A percentile compares a stretch with the other conserved stretches of the same genome.
Conservation (phyloP, 2,888 invertebrate species). For the Oscheius sp. region DNA sequence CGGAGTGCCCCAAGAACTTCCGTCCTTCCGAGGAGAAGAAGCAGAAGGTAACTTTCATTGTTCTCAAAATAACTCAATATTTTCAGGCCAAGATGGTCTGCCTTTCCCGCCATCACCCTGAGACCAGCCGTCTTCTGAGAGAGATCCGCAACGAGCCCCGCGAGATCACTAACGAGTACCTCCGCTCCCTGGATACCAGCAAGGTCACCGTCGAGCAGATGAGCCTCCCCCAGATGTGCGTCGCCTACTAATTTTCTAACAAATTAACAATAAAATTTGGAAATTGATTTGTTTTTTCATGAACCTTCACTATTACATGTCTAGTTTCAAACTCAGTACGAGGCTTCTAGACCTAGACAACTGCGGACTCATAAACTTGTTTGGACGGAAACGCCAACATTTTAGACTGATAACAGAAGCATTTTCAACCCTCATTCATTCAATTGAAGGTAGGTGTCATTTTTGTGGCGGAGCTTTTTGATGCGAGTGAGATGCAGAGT, state of each 20-base stretch:
- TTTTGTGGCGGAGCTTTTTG: too few relatives aligned
- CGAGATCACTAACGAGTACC: conserved; percentile 18
- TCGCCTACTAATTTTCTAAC: conserved; percentile 7
- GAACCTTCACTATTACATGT: too few relatives aligned
- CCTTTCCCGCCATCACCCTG: conserved; percentile 57
- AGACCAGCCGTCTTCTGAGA: conserved; percentile 59
- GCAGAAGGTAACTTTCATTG: conserved; percentile 40
- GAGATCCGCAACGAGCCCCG: not conserved
- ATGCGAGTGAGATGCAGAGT: too few relatives aligned
- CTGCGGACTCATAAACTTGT: too few relatives aligned
- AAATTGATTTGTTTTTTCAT: too few relatives aligned
- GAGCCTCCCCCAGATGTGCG: conserved; percentile 46
- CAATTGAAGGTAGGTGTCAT: too few relatives aligned
- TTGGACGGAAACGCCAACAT: too few relatives aligned
- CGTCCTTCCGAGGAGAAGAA: conserved; percentile 29
- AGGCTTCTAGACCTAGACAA: too few relatives aligned
- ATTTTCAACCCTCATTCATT: too few relatives aligned
- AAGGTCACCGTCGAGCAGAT: conserved; percentile 43
- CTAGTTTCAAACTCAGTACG: too few relatives aligned
- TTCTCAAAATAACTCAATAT: not conserved
- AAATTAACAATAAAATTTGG: too few relatives aligned
- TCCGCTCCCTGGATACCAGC: conserved; percentile 31
- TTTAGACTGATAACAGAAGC: too few relatives aligned
- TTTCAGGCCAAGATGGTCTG: conserved; percentile 58
- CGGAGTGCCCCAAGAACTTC: conserved; percentile 52